Evolutionary conservation across 1,140 invertebrate genomes (phyloP).

Genomic region (Lordiphosa clarofinis): DNA sequence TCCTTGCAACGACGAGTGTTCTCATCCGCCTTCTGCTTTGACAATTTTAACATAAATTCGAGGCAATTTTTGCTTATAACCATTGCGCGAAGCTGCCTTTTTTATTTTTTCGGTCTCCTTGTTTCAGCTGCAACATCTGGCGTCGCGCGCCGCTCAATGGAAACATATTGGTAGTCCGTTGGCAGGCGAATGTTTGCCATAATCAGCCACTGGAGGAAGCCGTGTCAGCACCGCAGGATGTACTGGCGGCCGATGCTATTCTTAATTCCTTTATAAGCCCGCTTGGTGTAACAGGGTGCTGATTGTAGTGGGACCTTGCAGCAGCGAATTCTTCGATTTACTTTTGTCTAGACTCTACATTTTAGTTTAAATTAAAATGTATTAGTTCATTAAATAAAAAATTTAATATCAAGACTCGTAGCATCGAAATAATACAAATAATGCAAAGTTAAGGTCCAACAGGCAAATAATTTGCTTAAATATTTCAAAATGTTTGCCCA

Average conservation of each 20-base stretch:
- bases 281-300: constrained; percentile 16
- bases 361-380: too few relatives aligned
- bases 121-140: constrained; percentile 48
- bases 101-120: constrained; percentile 14
- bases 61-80: constrained; percentile 65
- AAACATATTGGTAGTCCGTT: constrained; percentile 55
- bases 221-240: constrained; percentile 42
- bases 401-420: too few relatives aligned
- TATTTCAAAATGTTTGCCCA: too few relatives aligned
- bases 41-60: constrained; percentile 68
- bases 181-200: constrained; percentile 10
- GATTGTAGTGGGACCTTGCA: neutral
- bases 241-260: constrained; percentile 19
- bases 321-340: neutral
- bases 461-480: too few relatives aligned
- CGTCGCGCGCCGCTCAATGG: constrained; percentile 57
- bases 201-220: constrained; percentile 21
- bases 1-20: constrained; percentile 8
- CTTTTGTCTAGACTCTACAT: too few relatives aligned
- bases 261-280: constrained; percentile 39
- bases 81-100: constrained; percentile 42
- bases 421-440: too few relatives aligned
- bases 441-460: too few relatives aligned
- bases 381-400: too few relatives aligned
- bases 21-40: constrained; percentile 47